Evolutionary conservation across 2,113 vertebrate genomes (phyloP), one percentile per base, ranked within the genome.

Genomic region (Mohoua ochrocephala): DNA sequence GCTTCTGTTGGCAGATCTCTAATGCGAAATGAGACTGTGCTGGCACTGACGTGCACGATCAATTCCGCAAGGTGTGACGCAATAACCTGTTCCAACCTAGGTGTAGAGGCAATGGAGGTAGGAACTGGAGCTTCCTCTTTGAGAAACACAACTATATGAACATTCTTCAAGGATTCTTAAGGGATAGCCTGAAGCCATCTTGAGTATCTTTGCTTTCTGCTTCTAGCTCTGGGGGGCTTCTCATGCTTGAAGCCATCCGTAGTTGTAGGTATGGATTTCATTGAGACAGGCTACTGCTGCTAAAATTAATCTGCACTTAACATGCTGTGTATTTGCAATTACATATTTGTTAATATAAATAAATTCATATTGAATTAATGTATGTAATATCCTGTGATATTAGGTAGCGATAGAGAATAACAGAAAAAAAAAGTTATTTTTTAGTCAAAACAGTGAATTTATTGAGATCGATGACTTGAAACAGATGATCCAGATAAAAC

Each of bases 301-400:
- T 74, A 5, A n/a, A 79, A 76, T 83, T 49, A 54, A 50, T 69
- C 74, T 65, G 63, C 54, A 74, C 94, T 96, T 95, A 95, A 96
- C 82, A 64, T 56, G 35, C 67, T 87, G 12, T 60, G 12, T 80
- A 68, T 92, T 88, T 94, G 70, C 73, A 53, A 23, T 41, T 57
- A 35, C 11, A 2, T 47, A 70, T 13, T 44, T 69, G 24, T 56
- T 84, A 49, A 7, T 79, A 44, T 52, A 9, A 77, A 17, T 30
- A 53, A 87, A 80, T 49, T 52, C 53, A 28, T 57, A 44, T 17
- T 60, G n/a, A 74, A 53, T 75, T 76, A 76, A 42, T 64, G 5
- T 22, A 15, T 44, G 17, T n/a, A 35, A 21, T 63, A 73, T 22
- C 18, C 26, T 78, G 24, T 83, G 20, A 15, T 73, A 50, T 20